Base-by-base conservation (phyloP, 2,113 vertebrate genomes). In the Notarius lentiginosus region DNA sequence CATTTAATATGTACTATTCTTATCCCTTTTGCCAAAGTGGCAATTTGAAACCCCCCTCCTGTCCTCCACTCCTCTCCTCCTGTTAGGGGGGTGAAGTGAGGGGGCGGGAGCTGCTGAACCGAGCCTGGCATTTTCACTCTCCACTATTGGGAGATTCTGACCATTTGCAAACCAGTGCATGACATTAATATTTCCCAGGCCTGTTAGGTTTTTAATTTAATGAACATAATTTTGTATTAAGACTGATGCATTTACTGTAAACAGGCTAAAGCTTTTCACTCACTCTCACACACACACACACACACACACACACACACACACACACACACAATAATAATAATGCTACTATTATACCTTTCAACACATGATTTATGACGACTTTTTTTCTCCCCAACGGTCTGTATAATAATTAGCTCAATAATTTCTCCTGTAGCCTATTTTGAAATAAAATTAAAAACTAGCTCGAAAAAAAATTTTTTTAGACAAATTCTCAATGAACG, bases 1-100 rank as follows among this genome's bases (percentile, higher is more conserved):
- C 91, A 91, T 92, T 91, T 93, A 95, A 95, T 94, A 92, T 89
- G 90, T 91, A 91, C 93, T 94, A 94, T 94, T 95, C 91, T 91
- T 92, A 93, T 92, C 91, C 87, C 90, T 89, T 92, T 85, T 86
- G 93, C 93, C 90, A 92, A 92, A 93, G 91, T 89, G 91, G 93
- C 91, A 91, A 94, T 91, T 86, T 92, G 91, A 94, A 92, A 92
- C 93, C 91, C 88, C 89, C 86, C 82, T 89, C 65, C 88, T 89
- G 55, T 30, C 56, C 83, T 75, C 66, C 83, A 58, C 68, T 58
- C 53, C 49, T 84, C 30, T 72, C 63, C 82, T 30, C 82, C 82
- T 68, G 82, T 84, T 91, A 89, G 88, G 85, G 88, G 85, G 86
- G 51, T 6, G 56, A 87, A 82, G 82, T 87, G 87, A 75, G 86